These are phyloP conservation scores for human DNA, from an alignment of 2,113 vertebrate genomes.

Conservation along the genomic window DNA sequence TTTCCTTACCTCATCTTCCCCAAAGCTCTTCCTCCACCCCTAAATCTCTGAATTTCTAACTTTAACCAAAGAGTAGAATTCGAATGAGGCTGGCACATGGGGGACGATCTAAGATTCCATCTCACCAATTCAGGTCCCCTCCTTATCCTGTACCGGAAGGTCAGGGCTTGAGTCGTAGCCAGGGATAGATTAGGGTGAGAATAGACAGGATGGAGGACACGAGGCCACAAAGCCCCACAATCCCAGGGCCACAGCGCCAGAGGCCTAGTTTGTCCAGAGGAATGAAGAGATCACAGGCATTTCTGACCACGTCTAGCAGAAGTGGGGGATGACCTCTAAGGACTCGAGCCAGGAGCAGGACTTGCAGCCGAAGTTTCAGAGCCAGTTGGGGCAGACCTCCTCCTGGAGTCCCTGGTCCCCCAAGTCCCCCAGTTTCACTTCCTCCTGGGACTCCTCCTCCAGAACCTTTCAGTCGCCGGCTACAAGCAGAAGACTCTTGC, in stretches of 20 bases:
- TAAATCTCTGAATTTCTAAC: neutral
- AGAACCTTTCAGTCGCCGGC: constrained; percentile 48
- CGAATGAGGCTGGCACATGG: neutral
- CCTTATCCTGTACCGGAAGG: neutral
- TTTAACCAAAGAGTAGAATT: constrained; percentile 4
- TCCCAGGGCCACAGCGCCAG: constrained; percentile 84
- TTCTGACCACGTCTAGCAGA: constrained; percentile 92
- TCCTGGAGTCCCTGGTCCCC: neutral
- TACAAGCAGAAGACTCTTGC: constrained; percentile 77
- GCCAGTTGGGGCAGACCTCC: constrained; percentile 54
- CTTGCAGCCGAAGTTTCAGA: constrained; percentile 78
- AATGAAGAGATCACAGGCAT: constrained; percentile 93
- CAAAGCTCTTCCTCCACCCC: neutral
- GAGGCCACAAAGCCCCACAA: constrained; percentile 93
- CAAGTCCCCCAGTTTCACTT: neutral
- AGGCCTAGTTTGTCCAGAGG: constrained; percentile 93
- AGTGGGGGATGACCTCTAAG: constrained; percentile 91
- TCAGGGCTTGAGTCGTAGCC: constrained; percentile 96
- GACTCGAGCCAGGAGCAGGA: constrained; percentile 84
- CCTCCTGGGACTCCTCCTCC: constrained; percentile 53
- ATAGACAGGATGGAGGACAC: constrained; percentile 92
- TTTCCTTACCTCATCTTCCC: neutral
- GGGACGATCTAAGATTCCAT: neutral
- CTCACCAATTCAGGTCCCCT: neutral
- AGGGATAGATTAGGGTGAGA: constrained; percentile 91